Percentiles rank a stretch among this genome's conserved stretches.
These are phyloP conservation scores for Pachypsylla venusta DNA, from an alignment of 1,140 invertebrate genomes.

Conservation along the genomic window DNA sequence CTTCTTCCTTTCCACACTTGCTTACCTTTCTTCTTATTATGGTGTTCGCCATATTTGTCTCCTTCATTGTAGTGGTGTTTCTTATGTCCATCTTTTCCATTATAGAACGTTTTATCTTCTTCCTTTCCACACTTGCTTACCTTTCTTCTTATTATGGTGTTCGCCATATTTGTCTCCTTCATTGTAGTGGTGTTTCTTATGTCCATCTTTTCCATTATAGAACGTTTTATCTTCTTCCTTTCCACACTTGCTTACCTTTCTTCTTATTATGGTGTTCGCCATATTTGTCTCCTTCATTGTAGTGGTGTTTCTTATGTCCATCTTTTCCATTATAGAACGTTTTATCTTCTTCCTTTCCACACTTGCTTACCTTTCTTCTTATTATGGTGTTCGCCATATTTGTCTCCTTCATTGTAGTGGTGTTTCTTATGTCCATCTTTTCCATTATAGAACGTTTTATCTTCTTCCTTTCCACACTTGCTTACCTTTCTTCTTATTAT, in stretches of 20 bases:
- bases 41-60: conserved; percentile 30
- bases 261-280: conserved; percentile 31
- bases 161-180: conserved; percentile 28
- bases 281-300: conserved; percentile 25
- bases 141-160: conserved; percentile 31
- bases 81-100: conserved; percentile 20
- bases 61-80: conserved; percentile 20
- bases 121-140: conserved; percentile 23
- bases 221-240: conserved; percentile 22
- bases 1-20: conserved; percentile 20
- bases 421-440: conserved; percentile 20
- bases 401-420: conserved; percentile 20
- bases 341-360: conserved; percentile 21
- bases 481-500: conserved; percentile 30
- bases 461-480: conserved; percentile 20
- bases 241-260: conserved; percentile 24
- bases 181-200: conserved; percentile 20
- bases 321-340: conserved; percentile 20
- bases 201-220: conserved; percentile 21
- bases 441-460: conserved; percentile 21
- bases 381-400: conserved; percentile 32
- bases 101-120: conserved; percentile 20
- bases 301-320: conserved; percentile 21
- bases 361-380: conserved; percentile 27
- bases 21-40: conserved; percentile 30